Base-by-base conservation (phyloP, 1,140 invertebrate species). In the Amphibalanus amphitrite region DNA sequence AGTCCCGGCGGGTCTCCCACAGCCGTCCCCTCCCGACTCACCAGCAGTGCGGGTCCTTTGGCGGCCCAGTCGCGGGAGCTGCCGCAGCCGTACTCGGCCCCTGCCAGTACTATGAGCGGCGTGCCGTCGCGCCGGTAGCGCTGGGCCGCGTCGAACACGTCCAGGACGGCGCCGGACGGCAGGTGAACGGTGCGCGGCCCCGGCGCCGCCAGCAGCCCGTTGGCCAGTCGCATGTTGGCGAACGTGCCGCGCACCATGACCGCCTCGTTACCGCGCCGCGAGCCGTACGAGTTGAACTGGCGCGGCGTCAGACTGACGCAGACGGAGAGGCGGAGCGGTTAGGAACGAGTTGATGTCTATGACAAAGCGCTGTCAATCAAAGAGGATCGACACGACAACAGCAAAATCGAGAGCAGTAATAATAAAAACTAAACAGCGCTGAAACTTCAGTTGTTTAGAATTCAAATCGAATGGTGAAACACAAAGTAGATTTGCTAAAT, bases 161-260 rank as follows among this genome's bases (percentile, higher is more conserved):
- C 29, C 40, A 75, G 69, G 20, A 80, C 78, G 72, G 82, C 78
- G 70, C 78, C 80, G 69, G 78, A 77, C 40, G 83, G 83, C 69
- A 83, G 73, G 74, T 84, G 79, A 1, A 81, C 33, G 8, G 84
- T 84, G 59, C 78, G 77, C 20, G 83, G 79, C n/a, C 82, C 83
- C 25, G 95, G 91, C n/a, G 92, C 95, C 30, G 92, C 74, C 10
- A 83, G 71, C 71, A 85, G 79, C 73, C 83, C 82, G 76, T 85
- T 85, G 28, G 83, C 77, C n/a, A 85, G 76, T 69, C 84, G 79
- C 72, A 84, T 83, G 76, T 85, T 85, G 65, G 82, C 83, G 76
- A 85, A 85, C 0, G 84, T 85, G 67, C 84, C 84, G 69, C 84
- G 76, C 3, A 80, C 78, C 84, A 85, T 85, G 4, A 85, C 79